Evolutionary conservation across 2,797 vertebrate genomes (phyloP), one percentile per base, ranked within the genome.

Genomic region (Centropyge bicolor): DNA sequence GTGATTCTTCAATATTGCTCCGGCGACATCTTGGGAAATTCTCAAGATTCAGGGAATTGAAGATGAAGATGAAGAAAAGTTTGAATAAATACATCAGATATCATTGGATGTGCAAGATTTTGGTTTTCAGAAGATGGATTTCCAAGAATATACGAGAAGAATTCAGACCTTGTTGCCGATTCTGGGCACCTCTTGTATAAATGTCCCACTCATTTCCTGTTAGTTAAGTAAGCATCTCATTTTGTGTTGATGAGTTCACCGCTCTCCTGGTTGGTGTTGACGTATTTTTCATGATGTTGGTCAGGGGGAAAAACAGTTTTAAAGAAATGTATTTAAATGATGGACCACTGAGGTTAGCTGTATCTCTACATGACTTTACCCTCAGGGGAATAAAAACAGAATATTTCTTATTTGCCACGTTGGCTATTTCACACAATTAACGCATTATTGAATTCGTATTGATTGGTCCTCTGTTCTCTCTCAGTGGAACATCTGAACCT

Each of bases 371-470:
- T 41, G 64, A 60, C 9, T n/a, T 63, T 43, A 62, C 45, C 52
- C 12, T 71, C 40, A 31, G 66, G 74, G 54, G 24, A 78, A 55
- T 40, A 74, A 71, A 69, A 78, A 57, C 41, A 46, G 20, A 73
- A 63, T 68, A 56, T 78, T 13, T 51, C 8, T 52, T 60, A 59
- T 76, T 73, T 78, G 71, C 71, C 31, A 68, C 51, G 61, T 65
- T 76, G 70, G 51, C 60, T 20, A 48, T 79, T 80, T 71, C 41
- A 84, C 69, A 80, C 46, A 81, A 82, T 76, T 80, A 84, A 69
- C 22, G 8, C 66, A 54, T 48, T 64, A 84, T 75, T 76, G 48
- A 81, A 73, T 70, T 77, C 6, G 43, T 55, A 85, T 89, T 78
- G 78, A 88, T 91, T 80, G 1, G 16, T 69, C 57, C 55, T 24